Conservation (phyloP, 2,888 invertebrate species). For the Brassicogethes aeneus region DNA sequence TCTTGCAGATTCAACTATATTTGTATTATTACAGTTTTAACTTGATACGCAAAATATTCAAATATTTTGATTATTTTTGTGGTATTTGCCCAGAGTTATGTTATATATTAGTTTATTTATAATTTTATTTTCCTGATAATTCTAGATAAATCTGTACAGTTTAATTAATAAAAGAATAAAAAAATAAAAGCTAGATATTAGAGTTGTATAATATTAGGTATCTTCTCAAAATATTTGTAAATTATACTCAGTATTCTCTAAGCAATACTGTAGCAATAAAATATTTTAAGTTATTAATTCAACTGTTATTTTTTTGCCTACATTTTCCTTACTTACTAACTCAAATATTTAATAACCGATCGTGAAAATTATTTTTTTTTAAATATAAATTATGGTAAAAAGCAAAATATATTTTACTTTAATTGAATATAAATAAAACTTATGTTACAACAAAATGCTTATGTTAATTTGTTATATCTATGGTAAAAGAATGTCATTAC, state of each 20-base stretch:
- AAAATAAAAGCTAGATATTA: conserved; percentile 13
- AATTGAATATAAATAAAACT: too few relatives aligned
- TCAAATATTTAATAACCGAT: too few relatives aligned
- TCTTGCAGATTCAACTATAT: neutral
- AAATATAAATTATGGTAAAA: too few relatives aligned
- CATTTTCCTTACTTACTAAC: too few relatives aligned
- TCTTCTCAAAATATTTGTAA: conserved; percentile 18
- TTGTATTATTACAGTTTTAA: neutral
- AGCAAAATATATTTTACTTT: too few relatives aligned
- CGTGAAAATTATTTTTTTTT: too few relatives aligned
- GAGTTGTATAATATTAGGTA: conserved; percentile 2
- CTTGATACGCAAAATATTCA: neutral
- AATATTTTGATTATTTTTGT: neutral
- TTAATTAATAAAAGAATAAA: conserved; percentile 20
- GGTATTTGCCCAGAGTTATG: neutral
- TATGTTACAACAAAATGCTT: too few relatives aligned
- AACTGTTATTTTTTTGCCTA: too few relatives aligned
- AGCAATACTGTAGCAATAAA: conserved; percentile 30
- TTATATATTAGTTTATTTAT: conserved; percentile 25
- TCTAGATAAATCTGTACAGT: conserved; percentile 29
- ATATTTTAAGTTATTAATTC: conserved; percentile 21
- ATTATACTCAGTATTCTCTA: conserved; percentile 27
- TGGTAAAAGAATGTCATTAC: too few relatives aligned
- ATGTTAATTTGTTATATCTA: too few relatives aligned
- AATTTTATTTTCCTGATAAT: conserved; percentile 30